Conservation (phyloP, 2,113 vertebrate genomes). For the Ceuthmochares aereus region DNA sequence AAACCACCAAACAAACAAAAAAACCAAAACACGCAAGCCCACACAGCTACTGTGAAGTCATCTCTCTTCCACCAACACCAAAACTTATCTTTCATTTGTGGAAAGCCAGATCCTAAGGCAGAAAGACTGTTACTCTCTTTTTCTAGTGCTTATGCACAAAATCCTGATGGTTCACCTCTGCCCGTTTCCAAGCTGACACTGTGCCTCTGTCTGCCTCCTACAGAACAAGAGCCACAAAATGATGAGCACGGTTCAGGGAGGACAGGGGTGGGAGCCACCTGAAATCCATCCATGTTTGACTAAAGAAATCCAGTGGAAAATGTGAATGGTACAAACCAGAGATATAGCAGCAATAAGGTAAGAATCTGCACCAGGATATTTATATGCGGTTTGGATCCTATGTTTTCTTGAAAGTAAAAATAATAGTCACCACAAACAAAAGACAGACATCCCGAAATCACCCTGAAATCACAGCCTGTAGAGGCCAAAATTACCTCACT, state of each 20-base stretch:
- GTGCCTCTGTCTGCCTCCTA: not conserved
- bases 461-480: not conserved
- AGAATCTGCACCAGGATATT: not conserved
- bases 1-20: no score
- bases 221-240: not conserved
- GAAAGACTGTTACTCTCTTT: not conserved
- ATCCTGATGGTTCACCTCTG: not conserved
- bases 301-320: not conserved
- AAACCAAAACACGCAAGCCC: not conserved
- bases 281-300: not conserved
- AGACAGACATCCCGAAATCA: not conserved
- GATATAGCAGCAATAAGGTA: not conserved
- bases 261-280: not conserved
- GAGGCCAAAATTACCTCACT: not conserved
- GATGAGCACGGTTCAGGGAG: not conserved
- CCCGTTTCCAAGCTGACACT: not conserved
- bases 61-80: not conserved
- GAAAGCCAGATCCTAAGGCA: not conserved
- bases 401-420: constrained; percentile 4
- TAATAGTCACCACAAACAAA: not conserved
- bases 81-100: not conserved
- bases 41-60: not conserved
- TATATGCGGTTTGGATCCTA: not conserved
- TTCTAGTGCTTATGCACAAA: not conserved
- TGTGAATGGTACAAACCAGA: not conserved